These are phyloP conservation scores for Diadumene lineata DNA, from an alignment of 92 coral and sea anemone species.

Conservation along the genomic window DNA sequence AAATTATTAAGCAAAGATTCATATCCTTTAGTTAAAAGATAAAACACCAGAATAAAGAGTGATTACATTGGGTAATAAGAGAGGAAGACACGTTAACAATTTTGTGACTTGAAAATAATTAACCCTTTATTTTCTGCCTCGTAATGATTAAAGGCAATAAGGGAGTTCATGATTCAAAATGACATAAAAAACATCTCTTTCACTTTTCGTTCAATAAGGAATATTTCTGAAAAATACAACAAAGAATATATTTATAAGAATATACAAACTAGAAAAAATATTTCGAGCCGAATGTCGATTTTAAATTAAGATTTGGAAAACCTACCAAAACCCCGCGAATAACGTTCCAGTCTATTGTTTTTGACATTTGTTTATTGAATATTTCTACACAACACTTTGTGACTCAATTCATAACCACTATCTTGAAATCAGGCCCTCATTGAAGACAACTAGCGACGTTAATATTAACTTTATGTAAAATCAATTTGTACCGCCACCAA, in stretches of 20 bases:
- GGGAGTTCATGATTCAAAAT: not conserved
- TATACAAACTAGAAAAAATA: no score
- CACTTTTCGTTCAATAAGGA: not conserved
- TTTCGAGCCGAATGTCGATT: no score
- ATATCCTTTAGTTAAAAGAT: constrained; percentile 19
- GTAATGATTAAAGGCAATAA: constrained; percentile 2
- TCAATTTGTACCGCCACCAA: not conserved
- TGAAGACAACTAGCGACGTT: not conserved
- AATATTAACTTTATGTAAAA: not conserved
- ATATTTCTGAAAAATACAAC: no score
- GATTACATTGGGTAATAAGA: constrained; percentile 7
- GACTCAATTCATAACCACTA: not conserved
- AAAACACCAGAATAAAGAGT: constrained; percentile 8
- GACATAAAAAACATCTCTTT: not conserved
- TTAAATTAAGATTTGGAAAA: no score
- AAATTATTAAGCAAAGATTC: constrained; percentile 19
- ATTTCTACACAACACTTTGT: not conserved
- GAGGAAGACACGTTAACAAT: constrained; percentile 21
- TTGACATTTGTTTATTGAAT: not conserved
- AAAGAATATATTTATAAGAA: no score
- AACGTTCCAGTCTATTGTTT: not conserved
- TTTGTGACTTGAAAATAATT: constrained; percentile 5
- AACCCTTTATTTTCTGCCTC: constrained; percentile 7
- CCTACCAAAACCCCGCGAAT: no score
- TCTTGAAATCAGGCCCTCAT: not conserved